Evolutionary conservation across 2,888 invertebrate genomes (phyloP).

Genomic region (Phalangium opilio): DNA sequence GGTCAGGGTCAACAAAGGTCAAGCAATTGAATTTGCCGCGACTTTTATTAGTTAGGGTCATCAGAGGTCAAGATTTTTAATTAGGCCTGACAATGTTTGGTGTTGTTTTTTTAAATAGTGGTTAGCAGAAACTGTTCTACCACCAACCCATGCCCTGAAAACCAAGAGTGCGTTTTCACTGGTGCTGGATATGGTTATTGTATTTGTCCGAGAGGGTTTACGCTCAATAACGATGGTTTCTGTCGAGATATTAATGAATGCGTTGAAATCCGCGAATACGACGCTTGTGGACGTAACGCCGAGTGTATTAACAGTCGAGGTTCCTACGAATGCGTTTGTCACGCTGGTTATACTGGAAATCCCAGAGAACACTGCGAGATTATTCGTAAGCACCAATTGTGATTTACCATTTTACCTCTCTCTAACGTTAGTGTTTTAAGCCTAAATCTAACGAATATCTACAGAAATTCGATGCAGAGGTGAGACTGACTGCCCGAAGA

Average conservation of each 20-base stretch:
- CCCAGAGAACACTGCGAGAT: conserved; percentile 21
- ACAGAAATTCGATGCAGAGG: conserved; percentile 15
- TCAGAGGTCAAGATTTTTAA: too few species aligned
- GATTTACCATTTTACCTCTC: too few species aligned
- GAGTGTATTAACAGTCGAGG: conserved; percentile 79
- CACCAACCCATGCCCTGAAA: conserved; percentile 65
- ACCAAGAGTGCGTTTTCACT: conserved; percentile 67
- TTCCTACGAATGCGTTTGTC: conserved; percentile 70
- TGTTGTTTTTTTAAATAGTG: conserved; percentile 9
- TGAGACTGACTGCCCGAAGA: conserved; percentile 54
- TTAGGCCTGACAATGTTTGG: too few species aligned
- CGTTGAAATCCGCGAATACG: conserved; percentile 71
- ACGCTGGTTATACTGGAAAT: conserved; percentile 40
- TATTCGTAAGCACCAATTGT: conserved; percentile 14
- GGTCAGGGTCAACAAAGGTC: too few species aligned
- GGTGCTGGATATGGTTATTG: conserved; percentile 82
- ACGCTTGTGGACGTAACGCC: conserved; percentile 71
- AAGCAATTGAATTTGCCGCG: too few species aligned
- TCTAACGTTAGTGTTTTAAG: too few species aligned
- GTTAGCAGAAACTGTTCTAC: conserved; percentile 22
- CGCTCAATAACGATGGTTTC: conserved; percentile 18
- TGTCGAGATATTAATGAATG: conserved; percentile 58
- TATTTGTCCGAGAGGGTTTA: conserved; percentile 75
- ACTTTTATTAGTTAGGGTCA: too few species aligned
- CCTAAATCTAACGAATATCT: background rate